phyloP scores from a whole-genome alignment of 2,797 vertebrate genomes.

The Platalea minor region DNA sequence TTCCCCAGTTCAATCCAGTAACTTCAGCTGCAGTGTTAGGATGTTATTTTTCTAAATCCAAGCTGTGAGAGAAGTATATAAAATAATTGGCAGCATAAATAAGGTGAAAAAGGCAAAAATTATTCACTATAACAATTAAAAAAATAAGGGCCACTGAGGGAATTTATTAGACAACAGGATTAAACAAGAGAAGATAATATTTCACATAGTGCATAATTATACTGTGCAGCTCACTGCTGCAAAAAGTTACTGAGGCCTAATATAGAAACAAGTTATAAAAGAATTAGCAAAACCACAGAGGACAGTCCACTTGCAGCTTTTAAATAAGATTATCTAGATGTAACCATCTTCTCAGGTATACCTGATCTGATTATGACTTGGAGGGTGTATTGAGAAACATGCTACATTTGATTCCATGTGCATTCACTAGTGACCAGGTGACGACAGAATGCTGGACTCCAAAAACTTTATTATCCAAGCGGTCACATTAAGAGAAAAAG shows the following conservation, averaged over 20 bases:
- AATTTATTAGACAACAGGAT: neutral
- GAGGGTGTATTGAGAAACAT: neutral
- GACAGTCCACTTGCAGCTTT: neutral
- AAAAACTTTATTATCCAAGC: neutral
- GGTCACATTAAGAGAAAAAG: neutral
- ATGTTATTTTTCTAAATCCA: neutral
- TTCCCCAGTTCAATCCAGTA: neutral
- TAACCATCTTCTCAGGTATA: neutral
- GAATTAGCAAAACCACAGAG: neutral
- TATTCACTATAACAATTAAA: neutral
- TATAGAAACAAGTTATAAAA: neutral
- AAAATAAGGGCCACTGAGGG: neutral
- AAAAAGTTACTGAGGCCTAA: neutral
- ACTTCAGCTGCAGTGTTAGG: neutral
- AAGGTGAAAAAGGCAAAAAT: neutral
- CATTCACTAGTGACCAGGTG: neutral
- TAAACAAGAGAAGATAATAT: neutral
- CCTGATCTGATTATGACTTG: neutral
- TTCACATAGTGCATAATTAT: neutral
- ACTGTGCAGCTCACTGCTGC: neutral
- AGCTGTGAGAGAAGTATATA: neutral
- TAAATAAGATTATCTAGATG: neutral
- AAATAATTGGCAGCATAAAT: neutral
- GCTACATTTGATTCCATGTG: neutral
- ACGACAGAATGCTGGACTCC: fast-evolving